phyloP scores from a whole-genome alignment of 2,113 vertebrate species.

The Sakesphorus luctuosus region DNA sequence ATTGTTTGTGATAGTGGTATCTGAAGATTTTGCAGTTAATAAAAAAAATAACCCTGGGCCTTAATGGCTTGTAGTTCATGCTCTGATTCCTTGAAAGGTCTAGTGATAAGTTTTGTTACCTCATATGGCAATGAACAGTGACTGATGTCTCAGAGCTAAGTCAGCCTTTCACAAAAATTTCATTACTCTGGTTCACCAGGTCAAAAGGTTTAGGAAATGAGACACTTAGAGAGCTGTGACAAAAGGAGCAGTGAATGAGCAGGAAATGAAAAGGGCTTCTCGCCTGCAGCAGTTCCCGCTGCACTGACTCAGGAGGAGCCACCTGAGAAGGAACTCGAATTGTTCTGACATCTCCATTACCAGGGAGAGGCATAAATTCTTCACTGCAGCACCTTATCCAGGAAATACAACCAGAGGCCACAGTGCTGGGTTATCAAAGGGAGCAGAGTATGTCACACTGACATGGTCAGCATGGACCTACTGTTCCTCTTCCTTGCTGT shows the following conservation, averaged over 20 bases:
- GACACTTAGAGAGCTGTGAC: neutral
- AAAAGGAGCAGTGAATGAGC: neutral
- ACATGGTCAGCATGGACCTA: neutral
- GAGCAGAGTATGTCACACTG: neutral
- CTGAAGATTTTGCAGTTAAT: neutral
- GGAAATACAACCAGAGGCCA: neutral
- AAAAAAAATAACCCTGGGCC: neutral
- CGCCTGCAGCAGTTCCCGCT: neutral
- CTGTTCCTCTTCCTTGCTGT: neutral
- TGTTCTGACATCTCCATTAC: neutral
- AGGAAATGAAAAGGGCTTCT: constrained; percentile 4
- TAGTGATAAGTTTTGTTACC: neutral
- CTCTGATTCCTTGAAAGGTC: neutral
- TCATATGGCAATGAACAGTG: neutral
- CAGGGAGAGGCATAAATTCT: neutral
- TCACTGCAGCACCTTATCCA: neutral
- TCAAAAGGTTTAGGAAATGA: neutral
- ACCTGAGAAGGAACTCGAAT: neutral
- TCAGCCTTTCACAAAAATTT: constrained; percentile 13
- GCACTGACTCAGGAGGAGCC: neutral
- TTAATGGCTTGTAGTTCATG: neutral
- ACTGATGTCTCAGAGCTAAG: neutral
- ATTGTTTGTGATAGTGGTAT: neutral
- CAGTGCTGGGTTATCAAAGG: neutral
- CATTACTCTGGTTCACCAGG: neutral